Percentiles rank a stretch among this genome's conserved stretches.
phyloP scores from a whole-genome alignment of 2,888 invertebrate species.

The Orgyia antiqua region DNA sequence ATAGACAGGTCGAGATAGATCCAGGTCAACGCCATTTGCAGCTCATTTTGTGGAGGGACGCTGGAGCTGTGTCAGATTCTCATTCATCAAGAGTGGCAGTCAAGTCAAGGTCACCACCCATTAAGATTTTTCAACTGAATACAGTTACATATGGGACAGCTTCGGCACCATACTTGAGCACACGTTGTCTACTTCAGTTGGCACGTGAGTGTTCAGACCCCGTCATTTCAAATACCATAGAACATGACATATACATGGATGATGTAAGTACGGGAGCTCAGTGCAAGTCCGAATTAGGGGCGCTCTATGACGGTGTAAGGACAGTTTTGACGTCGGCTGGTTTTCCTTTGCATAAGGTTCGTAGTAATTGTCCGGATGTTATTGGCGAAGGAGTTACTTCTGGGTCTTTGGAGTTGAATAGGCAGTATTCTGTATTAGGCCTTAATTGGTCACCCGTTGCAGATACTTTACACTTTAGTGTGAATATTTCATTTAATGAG shows the following conservation, averaged over 20 bases:
- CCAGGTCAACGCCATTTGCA: neutral
- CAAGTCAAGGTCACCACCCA: too few relatives aligned
- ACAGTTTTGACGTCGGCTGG: conserved; percentile 5
- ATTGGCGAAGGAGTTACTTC: neutral
- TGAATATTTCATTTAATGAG: neutral
- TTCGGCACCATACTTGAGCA: conserved; percentile 8
- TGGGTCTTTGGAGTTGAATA: neutral
- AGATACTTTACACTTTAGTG: neutral
- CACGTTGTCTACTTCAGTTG: conserved; percentile 14
- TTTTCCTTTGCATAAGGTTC: neutral
- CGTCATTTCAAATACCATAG: conserved; percentile 5
- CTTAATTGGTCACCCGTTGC: neutral
- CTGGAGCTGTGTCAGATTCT: too few relatives aligned
- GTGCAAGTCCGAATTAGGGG: conserved; percentile 3
- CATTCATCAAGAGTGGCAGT: too few relatives aligned
- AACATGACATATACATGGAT: conserved; percentile 17
- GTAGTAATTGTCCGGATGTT: conserved; percentile 1
- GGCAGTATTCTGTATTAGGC: neutral
- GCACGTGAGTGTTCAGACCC: conserved; percentile 12
- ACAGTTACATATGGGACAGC: conserved; percentile 4
- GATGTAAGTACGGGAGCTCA: conserved; percentile 17
- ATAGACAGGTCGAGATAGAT: neutral
- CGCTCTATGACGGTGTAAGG: conserved; percentile 5
- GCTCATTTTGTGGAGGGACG: conserved; percentile 14
- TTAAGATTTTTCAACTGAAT: conserved; percentile 3